Percentiles rank a stretch among this genome's conserved stretches.
Conservation (phyloP, 1,140 invertebrate species). For the Microplitis mediator region DNA sequence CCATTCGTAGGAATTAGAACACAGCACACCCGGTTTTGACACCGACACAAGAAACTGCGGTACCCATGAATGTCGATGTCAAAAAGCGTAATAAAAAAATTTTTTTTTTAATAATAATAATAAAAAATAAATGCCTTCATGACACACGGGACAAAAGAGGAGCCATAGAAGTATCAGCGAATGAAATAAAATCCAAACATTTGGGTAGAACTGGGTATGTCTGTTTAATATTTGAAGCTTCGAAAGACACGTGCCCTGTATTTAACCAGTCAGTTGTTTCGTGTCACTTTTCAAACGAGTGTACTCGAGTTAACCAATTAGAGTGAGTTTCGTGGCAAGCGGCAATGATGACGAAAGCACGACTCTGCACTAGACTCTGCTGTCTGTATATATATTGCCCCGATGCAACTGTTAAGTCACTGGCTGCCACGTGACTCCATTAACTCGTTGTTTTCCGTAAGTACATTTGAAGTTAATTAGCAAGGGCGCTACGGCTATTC, state of each 20-base stretch:
- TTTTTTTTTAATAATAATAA: too few species aligned
- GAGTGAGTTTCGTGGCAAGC: conserved; percentile 11
- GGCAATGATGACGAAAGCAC: conserved; percentile 3
- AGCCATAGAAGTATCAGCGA: too few species aligned
- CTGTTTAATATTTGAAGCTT: neutral
- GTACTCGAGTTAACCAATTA: conserved; percentile 20
- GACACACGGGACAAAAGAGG: too few species aligned
- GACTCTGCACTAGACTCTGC: too few species aligned
- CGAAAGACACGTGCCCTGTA: neutral
- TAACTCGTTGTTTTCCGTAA: conserved; percentile 18
- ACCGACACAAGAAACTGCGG: neutral
- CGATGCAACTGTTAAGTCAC: neutral
- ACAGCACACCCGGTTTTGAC: neutral
- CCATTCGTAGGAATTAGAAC: conserved; percentile 9
- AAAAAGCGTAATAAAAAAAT: neutral
- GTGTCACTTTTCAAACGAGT: conserved; percentile 16
- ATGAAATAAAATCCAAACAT: too few species aligned
- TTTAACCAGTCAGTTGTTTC: conserved; percentile 8
- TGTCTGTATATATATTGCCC: too few species aligned
- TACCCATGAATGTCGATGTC: neutral
- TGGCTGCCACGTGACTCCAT: conserved; percentile 15
- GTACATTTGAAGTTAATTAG: conserved; percentile 16
- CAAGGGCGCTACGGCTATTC: neutral
- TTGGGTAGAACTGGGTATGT: neutral
- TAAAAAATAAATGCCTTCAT: too few species aligned